Conservation (phyloP, 2,888 invertebrate genomes). For the Carterocephalus palaemon region DNA sequence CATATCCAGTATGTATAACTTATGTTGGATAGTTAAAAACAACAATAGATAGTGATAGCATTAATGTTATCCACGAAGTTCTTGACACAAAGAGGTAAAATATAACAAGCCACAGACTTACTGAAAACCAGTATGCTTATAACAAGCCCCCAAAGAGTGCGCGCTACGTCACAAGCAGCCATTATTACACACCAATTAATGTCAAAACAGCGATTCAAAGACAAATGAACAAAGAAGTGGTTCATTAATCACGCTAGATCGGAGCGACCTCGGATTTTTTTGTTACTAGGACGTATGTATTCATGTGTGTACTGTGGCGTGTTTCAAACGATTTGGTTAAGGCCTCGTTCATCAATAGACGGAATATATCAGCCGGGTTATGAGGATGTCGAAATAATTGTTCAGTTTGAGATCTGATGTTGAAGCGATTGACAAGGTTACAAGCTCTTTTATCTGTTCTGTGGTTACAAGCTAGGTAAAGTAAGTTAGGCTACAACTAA, state of each 20-base stretch:
- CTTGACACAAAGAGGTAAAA: no score
- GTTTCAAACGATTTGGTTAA: not conserved
- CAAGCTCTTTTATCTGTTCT: no score
- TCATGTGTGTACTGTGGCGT: not conserved
- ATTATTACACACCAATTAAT: conserved; percentile 62
- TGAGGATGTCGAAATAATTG: conserved; percentile 9
- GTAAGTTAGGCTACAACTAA: no score
- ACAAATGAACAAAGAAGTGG: conserved; percentile 57
- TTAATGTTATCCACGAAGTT: no score
- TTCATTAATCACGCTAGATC: conserved; percentile 54
- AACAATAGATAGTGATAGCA: no score
- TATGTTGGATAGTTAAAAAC: no score
- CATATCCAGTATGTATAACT: no score
- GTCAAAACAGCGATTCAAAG: conserved; percentile 50
- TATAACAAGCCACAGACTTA: no score
- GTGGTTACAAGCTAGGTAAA: no score
- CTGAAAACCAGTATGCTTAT: not conserved
- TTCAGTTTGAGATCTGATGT: no score
- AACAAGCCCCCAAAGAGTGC: not conserved
- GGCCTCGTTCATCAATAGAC: conserved; percentile 5
- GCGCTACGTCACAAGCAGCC: conserved; percentile 15
- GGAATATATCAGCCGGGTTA: not conserved
- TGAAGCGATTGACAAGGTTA: no score
- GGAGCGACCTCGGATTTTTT: conserved; percentile 40
- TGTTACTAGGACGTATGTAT: conserved; percentile 9